phyloP scores from a whole-genome alignment of 2,888 invertebrate species.

The Panzeria rudis region DNA sequence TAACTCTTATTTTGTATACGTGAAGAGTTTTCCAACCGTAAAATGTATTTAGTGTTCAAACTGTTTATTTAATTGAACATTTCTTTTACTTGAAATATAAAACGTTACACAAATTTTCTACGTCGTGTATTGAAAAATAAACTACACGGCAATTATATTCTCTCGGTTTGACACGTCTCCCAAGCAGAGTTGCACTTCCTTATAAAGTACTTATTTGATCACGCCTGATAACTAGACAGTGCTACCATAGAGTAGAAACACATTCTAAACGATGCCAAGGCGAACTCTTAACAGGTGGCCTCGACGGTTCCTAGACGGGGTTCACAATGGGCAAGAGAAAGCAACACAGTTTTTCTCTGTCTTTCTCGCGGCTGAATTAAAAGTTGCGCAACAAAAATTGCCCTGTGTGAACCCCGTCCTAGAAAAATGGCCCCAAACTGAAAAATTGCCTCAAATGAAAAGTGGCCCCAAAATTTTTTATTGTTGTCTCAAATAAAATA shows the following conservation, averaged over 20 bases:
- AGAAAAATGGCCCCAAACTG: too few relatives aligned
- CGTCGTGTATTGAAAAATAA: conserved; percentile 63
- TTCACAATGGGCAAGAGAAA: too few relatives aligned
- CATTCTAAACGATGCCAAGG: too few relatives aligned
- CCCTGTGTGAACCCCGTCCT: too few relatives aligned
- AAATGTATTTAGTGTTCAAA: conserved; percentile 11
- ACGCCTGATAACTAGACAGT: not conserved
- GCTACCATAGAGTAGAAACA: not conserved
- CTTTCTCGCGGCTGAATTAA: too few relatives aligned
- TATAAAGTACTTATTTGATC: not conserved
- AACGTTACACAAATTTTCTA: conserved; percentile 44
- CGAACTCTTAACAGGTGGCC: too few relatives aligned
- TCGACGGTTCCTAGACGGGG: too few relatives aligned
- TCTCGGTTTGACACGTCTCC: conserved; percentile 70
- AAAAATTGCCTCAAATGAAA: too few relatives aligned
- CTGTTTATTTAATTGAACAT: conserved; percentile 10
- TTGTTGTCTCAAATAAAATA: too few relatives aligned
- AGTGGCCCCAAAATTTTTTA: too few relatives aligned
- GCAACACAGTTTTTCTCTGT: too few relatives aligned
- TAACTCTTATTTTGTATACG: not conserved
- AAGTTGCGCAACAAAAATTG: too few relatives aligned
- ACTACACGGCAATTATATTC: conserved; percentile 64
- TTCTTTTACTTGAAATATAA: conserved; percentile 39
- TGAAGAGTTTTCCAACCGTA: not conserved
- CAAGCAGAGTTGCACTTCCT: conserved; percentile 23